Conservation (phyloP, 1,140 invertebrate genomes). For the Aphelenchoides fujianensis region DNA sequence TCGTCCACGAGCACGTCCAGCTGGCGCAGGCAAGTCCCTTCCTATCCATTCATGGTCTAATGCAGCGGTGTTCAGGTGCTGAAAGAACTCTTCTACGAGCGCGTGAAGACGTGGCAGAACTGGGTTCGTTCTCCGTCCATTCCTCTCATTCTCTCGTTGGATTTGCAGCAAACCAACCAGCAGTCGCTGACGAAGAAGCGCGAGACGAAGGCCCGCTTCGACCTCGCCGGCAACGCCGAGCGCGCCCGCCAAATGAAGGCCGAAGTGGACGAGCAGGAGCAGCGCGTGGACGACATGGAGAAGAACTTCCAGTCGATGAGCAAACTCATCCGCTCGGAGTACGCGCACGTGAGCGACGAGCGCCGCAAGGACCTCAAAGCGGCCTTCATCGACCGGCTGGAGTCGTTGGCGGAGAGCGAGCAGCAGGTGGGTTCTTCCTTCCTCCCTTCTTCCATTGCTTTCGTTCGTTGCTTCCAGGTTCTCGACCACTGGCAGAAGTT, state of each 20-base stretch:
- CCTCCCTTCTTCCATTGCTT: conserved; percentile 15
- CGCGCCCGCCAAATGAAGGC: conserved; percentile 71
- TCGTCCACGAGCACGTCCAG: conserved; percentile 86
- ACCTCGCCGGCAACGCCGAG: conserved; percentile 80
- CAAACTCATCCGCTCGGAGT: conserved; percentile 88
- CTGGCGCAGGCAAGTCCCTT: conserved; percentile 65
- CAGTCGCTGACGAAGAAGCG: conserved; percentile 87
- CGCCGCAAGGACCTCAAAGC: conserved; percentile 85
- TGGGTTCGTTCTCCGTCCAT: too few relatives aligned
- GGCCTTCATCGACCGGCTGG: conserved; percentile 80
- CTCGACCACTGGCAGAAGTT: conserved; percentile 68
- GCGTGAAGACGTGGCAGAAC: conserved; percentile 93
- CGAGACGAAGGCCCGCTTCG: conserved; percentile 85
- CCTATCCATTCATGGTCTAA: not conserved
- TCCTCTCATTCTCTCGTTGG: too few relatives aligned
- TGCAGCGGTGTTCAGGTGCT: not conserved
- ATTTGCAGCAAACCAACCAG: conserved; percentile 93
- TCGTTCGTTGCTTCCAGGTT: not conserved
- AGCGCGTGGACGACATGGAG: conserved; percentile 89
- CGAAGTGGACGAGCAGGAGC: conserved; percentile 86
- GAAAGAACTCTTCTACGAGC: conserved; percentile 80
- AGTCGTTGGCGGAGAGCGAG: conserved; percentile 88
- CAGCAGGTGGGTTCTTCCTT: conserved; percentile 77
- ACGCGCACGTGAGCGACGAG: conserved; percentile 83
- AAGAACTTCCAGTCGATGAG: conserved; percentile 93